Base-by-base conservation (phyloP, 2,113 vertebrate genomes). In the Eurypyga helias region DNA sequence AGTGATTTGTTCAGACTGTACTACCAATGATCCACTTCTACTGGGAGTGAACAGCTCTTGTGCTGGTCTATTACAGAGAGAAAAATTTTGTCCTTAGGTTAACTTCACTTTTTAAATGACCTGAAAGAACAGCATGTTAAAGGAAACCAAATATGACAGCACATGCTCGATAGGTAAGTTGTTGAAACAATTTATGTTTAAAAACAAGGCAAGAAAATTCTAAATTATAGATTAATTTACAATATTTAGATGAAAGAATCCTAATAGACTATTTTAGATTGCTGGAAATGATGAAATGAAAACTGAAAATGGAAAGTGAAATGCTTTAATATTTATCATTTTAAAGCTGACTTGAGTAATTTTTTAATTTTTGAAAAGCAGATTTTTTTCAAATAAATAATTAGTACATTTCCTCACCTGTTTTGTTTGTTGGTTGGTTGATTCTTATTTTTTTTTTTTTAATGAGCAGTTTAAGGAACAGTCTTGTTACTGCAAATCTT, bases 131-230 rank as follows among this genome's bases (percentile, higher is more conserved):
- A 73, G 4, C 2, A 16, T 10, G 2, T 51, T n/a, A 73, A 66
- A 70, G 23, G 31, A 89, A 83, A 62, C 3, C 6, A 86, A 54
- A n/a, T 51, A 6, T 24, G 7, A 6, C 4, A 80, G 13, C 34
- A 61, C 43, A 6, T 21, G 21, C 29, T 1, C 1, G 0, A 21
- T 16, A 21, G 9, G 28, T 15, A 69, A 13, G 4, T 64, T 41
- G 7, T 26, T 1, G 0, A 88, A 93, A 62, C 1, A 17, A 52
- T 79, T 36, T 80, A 4, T 54, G 9, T 38, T 69, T 61, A 17
- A 79, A 83, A 86, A 45, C 2, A 79, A 62, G 9, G 11, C 7
- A 26, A 33, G 4, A n/a, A 77, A 89, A 49, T 38, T 78, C 17
- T 58, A 54, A 77, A 70, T 41, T 33, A 69, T 13, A 19, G 3